Evolutionary conservation across 2,113 vertebrate genomes (phyloP).

Genomic region (Anguilla rostrata): DNA sequence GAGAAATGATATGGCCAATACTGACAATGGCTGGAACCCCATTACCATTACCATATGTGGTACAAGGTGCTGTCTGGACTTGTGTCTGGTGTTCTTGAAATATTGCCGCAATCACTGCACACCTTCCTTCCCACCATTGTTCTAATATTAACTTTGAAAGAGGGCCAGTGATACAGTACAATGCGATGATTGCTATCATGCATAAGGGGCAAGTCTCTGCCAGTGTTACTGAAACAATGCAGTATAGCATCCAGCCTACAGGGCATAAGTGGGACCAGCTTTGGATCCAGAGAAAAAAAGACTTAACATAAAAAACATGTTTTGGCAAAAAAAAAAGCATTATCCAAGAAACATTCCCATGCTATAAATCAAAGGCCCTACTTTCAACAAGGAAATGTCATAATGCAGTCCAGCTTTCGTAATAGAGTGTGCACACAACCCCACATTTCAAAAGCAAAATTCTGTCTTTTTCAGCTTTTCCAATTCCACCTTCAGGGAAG

Average conservation of each 20-base stretch:
- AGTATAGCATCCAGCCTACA: neutral
- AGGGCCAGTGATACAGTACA: neutral
- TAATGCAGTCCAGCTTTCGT: neutral
- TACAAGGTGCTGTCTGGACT: neutral
- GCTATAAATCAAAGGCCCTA: constrained; percentile 2
- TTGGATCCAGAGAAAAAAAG: neutral
- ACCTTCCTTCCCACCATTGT: neutral
- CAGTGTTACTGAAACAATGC: neutral
- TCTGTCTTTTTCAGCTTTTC: neutral
- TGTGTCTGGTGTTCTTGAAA: neutral
- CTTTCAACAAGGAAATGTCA: neutral
- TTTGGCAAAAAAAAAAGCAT: neutral
- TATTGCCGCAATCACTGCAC: neutral
- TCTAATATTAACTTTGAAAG: neutral
- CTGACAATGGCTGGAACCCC: neutral
- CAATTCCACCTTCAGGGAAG: neutral
- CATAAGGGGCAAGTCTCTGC: neutral
- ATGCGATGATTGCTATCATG: neutral
- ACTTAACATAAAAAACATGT: constrained; percentile 20
- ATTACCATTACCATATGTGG: neutral
- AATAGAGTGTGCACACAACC: neutral
- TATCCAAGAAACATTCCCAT: neutral
- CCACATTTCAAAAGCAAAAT: neutral
- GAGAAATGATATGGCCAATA: neutral
- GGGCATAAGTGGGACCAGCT: neutral